phyloP scores from a whole-genome alignment of 2,113 vertebrate genomes.

The Prinia subflava region DNA sequence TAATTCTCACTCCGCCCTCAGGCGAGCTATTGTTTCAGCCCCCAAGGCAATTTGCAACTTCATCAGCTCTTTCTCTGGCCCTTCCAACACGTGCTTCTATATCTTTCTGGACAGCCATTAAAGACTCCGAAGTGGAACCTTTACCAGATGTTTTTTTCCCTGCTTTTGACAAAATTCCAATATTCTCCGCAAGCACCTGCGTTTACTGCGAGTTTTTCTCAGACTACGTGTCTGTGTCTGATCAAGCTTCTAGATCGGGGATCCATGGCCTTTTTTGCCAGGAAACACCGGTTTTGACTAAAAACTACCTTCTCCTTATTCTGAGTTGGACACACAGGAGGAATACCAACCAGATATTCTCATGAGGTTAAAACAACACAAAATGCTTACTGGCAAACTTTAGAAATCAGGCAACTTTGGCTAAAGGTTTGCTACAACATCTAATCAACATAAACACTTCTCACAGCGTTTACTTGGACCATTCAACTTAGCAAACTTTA shows the following conservation, averaged over 20 bases:
- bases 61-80: neutral
- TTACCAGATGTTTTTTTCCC: neutral
- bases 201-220: neutral
- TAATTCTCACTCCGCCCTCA: neutral
- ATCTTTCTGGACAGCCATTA: neutral
- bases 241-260: neutral
- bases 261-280: neutral
- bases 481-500: neutral
- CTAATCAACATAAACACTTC: neutral
- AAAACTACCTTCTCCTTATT: neutral
- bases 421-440: neutral
- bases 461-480: neutral
- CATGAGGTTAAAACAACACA: neutral
- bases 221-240: neutral
- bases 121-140: neutral
- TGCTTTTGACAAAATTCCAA: neutral
- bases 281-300: rapidly evolving
- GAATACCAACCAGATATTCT: neutral
- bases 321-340: rapidly evolving
- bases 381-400: neutral
- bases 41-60: neutral
- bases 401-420: neutral
- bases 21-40: neutral
- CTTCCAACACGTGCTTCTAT: neutral
- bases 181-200: neutral